phyloP scores from a whole-genome alignment of 1,140 invertebrate genomes.

The Monomorium pharaonis region DNA sequence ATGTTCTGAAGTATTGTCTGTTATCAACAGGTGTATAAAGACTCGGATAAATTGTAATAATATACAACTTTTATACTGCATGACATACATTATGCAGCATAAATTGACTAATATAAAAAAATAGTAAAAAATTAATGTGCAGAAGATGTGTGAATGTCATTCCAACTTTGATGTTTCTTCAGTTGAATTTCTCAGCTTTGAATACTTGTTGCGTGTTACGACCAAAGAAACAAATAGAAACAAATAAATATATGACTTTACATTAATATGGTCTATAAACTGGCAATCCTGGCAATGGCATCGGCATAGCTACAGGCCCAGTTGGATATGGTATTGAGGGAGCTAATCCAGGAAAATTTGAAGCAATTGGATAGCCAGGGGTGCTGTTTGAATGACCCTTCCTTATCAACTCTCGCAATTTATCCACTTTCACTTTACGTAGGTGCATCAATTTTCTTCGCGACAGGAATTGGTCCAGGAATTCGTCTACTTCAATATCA shows the following conservation, averaged over 20 bases:
- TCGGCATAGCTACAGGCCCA: slow-evolving; percentile 86
- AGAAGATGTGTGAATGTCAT: background rate
- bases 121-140: slow-evolving; percentile 13
- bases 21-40: background rate
- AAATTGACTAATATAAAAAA: slow-evolving; percentile 22
- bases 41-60: background rate
- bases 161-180: too few species aligned
- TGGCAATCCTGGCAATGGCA: slow-evolving; percentile 82
- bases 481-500: slow-evolving; percentile 91
- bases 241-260: slow-evolving; percentile 51
- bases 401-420: slow-evolving; percentile 92
- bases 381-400: slow-evolving; percentile 76
- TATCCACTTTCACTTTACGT: slow-evolving; percentile 93
- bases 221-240: background rate
- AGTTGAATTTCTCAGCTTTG: background rate
- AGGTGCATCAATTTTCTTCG: slow-evolving; percentile 92
- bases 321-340: slow-evolving; percentile 85
- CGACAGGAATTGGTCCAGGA: slow-evolving; percentile 91
- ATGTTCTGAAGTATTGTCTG: background rate
- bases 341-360: slow-evolving; percentile 78
- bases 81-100: background rate
- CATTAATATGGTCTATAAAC: slow-evolving; percentile 73
- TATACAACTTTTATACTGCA: background rate
- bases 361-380: slow-evolving; percentile 77
- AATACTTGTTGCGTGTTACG: background rate